A percentile compares a stretch with the other conserved stretches of the same genome.
These are phyloP conservation scores for Takifugu ocellatus DNA, from an alignment of 2,797 vertebrate species.

Conservation along the genomic window DNA sequence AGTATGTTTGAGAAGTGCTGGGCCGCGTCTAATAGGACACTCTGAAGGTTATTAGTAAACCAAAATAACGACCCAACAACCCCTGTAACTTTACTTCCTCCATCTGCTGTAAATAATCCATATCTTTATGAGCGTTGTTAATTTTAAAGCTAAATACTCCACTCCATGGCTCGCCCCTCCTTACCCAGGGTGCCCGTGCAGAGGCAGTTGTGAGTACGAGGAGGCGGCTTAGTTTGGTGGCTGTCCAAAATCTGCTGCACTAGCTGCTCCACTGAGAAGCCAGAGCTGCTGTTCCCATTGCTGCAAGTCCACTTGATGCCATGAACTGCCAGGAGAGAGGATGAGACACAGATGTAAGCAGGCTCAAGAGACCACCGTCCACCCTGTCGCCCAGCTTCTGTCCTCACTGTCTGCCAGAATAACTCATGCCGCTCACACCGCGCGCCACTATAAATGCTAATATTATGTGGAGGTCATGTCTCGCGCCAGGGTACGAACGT, in stretches of 20 bases:
- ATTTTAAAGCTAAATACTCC: conserved; percentile 17
- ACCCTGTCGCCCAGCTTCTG: conserved; percentile 67
- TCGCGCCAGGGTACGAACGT: too few relatives aligned
- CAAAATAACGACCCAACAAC: conserved; percentile 35
- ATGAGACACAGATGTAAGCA: conserved; percentile 79
- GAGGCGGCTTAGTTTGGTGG: conserved; percentile 99
- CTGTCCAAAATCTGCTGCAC: conserved; percentile 99
- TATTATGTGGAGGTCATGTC: neutral
- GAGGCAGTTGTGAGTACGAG: conserved; percentile 99
- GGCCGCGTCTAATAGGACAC: conserved; percentile 33
- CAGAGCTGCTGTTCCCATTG: conserved; percentile 99
- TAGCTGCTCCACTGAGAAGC: conserved; percentile 99
- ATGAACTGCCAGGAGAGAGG: conserved; percentile 89
- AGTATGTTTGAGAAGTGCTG: conserved; percentile 33
- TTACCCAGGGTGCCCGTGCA: conserved; percentile 99
- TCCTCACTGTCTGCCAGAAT: conserved; percentile 32
- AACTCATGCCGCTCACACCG: conserved; percentile 14
- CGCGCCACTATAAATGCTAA: conserved; percentile 16
- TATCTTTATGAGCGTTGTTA: conserved; percentile 20
- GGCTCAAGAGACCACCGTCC: conserved; percentile 74
- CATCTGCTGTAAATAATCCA: conserved; percentile 27
- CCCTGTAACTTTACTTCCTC: conserved; percentile 26
- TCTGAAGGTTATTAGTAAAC: conserved; percentile 30
- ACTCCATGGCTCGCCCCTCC: conserved; percentile 58
- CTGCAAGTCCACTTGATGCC: conserved; percentile 99